Evolutionary conservation across 2,113 vertebrate species (phyloP).

Genomic region (Tautogolabrus adspersus): DNA sequence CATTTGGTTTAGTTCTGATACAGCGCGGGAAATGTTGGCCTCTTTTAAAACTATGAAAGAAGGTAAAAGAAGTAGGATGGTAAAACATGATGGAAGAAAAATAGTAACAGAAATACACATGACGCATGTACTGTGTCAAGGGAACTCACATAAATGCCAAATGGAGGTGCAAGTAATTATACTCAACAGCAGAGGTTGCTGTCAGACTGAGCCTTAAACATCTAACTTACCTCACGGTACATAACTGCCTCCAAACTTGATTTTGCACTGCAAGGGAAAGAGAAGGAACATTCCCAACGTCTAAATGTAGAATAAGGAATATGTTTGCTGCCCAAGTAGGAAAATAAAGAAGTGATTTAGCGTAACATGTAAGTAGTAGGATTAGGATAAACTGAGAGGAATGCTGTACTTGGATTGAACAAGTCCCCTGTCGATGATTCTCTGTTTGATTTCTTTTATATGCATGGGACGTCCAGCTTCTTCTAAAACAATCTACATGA

Average conservation of each 20-base stretch:
- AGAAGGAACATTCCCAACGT: background rate
- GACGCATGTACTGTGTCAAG: conserved; percentile 15
- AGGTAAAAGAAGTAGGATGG: conserved; percentile 41
- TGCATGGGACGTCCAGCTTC: conserved; percentile 87
- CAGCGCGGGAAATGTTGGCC: background rate
- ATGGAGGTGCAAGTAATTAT: conserved; percentile 34
- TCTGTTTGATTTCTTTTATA: conserved; percentile 88
- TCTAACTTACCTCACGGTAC: conserved; percentile 85
- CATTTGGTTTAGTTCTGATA: conserved; percentile 18
- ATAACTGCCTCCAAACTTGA: conserved; percentile 88
- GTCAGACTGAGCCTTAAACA: conserved; percentile 24
- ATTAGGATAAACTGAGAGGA: background rate
- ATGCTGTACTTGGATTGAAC: conserved; percentile 85
- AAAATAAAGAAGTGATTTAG: background rate
- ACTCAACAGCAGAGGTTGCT: conserved; percentile 59
- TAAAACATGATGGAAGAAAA: conserved; percentile 44
- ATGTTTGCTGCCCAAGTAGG: background rate
- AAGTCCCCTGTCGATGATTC: conserved; percentile 85
- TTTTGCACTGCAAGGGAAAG: conserved; percentile 80
- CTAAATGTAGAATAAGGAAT: background rate
- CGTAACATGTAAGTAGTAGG: background rate
- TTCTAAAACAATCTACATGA: conserved; percentile 83
- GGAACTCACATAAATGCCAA: conserved; percentile 10
- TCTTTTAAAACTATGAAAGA: conserved; percentile 2
- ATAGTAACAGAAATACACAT: conserved; percentile 42